A percentile compares a stretch with the other conserved stretches of the same genome.
These are phyloP conservation scores for Sinocyclocheilus maitianheensis DNA, from an alignment of 2,113 vertebrate species.

Conservation along the genomic window DNA sequence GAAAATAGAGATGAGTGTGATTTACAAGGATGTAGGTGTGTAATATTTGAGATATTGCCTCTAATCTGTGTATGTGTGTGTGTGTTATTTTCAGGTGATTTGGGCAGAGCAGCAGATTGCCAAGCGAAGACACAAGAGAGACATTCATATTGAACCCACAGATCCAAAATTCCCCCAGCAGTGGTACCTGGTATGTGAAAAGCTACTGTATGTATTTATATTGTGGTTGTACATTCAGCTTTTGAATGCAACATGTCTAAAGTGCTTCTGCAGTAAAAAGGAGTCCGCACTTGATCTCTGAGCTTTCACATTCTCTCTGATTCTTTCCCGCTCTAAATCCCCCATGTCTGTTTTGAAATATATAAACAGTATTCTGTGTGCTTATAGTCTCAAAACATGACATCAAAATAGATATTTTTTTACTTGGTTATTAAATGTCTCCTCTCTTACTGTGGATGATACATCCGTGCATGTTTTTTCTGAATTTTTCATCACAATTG, in stretches of 20 bases:
- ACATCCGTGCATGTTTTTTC: neutral
- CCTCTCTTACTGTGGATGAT: neutral
- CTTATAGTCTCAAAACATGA: neutral
- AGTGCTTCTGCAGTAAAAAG: neutral
- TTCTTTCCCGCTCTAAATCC: constrained; percentile 6
- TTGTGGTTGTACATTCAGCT: neutral
- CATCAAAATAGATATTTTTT: neutral
- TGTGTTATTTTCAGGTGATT: constrained; percentile 75
- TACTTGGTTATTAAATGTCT: neutral
- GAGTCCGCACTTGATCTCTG: neutral
- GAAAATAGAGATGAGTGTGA: constrained; percentile 14
- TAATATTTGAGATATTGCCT: constrained; percentile 12
- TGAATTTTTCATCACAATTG: neutral
- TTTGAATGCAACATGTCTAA: neutral
- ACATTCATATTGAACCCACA: constrained; percentile 84
- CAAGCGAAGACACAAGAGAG: constrained; percentile 83
- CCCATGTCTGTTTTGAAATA: neutral
- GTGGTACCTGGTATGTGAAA: constrained; percentile 91
- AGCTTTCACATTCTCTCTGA: neutral
- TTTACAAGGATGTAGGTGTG: constrained; percentile 25
- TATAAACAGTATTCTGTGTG: neutral
- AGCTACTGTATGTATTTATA: neutral
- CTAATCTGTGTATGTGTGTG: constrained; percentile 2
- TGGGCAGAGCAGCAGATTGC: constrained; percentile 94
- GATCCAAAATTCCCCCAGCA: constrained; percentile 94